Evolutionary conservation across 2,888 invertebrate genomes (phyloP).

Genomic region (Thymelicus acteon): DNA sequence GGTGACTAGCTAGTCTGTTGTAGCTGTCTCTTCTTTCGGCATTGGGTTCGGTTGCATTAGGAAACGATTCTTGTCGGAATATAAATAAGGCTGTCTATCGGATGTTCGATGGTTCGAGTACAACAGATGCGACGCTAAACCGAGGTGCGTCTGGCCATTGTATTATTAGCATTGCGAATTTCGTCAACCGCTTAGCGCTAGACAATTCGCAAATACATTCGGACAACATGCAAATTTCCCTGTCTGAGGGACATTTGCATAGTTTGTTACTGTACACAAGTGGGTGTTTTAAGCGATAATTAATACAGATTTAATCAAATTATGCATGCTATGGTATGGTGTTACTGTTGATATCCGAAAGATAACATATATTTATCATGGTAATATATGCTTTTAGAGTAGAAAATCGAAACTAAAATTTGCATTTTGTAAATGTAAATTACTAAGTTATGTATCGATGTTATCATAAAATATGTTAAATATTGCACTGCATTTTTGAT

Average conservation of each 20-base stretch:
- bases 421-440: neutral
- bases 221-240: conserved; percentile 70
- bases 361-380: neutral
- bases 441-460: too few species aligned
- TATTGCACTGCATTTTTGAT: too few species aligned
- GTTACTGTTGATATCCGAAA: conserved; percentile 13
- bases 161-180: conserved; percentile 80
- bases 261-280: conserved; percentile 30
- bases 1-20: conserved; percentile 5
- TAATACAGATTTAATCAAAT: conserved; percentile 33
- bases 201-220: conserved; percentile 72
- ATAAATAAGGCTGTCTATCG: conserved; percentile 51
- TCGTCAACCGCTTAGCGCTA: conserved; percentile 72
- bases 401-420: conserved; percentile 2
- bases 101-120: conserved; percentile 48
- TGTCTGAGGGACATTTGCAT: conserved; percentile 31
- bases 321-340: conserved; percentile 14
- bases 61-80: conserved; percentile 7
- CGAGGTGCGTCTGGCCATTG: conserved; percentile 76
- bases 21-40: conserved; percentile 14
- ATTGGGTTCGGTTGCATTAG: neutral
- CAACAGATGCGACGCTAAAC: conserved; percentile 61
- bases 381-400: conserved; percentile 10
- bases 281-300: conserved; percentile 29
- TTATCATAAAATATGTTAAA: too few species aligned